These are phyloP conservation scores for Gopherus evgoodei DNA, from an alignment of 2,113 vertebrate species.

Conservation along the genomic window DNA sequence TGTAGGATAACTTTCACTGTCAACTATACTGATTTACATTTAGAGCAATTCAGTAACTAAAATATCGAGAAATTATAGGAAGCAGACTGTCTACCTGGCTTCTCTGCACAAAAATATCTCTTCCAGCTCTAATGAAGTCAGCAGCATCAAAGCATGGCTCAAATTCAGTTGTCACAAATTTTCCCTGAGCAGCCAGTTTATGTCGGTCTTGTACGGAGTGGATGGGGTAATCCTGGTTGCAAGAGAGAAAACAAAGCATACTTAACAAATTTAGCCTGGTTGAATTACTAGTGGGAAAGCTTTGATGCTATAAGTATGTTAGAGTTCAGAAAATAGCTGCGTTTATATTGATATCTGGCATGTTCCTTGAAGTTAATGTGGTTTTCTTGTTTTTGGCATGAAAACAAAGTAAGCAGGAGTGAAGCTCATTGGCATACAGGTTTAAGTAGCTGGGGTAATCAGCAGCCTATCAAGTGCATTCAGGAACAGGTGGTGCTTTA, in stretches of 20 bases:
- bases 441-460: background rate
- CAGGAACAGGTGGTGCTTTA: background rate
- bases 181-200: conserved; percentile 93
- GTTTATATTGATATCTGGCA: background rate
- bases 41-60: background rate
- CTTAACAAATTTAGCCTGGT: background rate
- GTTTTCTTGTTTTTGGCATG: background rate
- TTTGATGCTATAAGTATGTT: background rate
- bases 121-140: conserved; percentile 97
- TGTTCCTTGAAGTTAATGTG: background rate
- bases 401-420: background rate
- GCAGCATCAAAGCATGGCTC: conserved; percentile 99
- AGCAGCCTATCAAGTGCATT: background rate
- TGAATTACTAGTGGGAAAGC: background rate
- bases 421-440: background rate
- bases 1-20: background rate
- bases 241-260: background rate
- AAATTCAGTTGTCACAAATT: conserved; percentile 97
- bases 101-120: conserved; percentile 96
- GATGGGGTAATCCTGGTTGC: conserved; percentile 91
- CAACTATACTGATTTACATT: background rate
- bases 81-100: conserved; percentile 87
- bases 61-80: background rate
- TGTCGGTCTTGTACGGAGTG: conserved; percentile 95
- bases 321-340: background rate